Percentiles rank a stretch among this genome's conserved stretches.
Conservation (phyloP, 2,113 vertebrate species). For the Galeopterus variegatus region DNA sequence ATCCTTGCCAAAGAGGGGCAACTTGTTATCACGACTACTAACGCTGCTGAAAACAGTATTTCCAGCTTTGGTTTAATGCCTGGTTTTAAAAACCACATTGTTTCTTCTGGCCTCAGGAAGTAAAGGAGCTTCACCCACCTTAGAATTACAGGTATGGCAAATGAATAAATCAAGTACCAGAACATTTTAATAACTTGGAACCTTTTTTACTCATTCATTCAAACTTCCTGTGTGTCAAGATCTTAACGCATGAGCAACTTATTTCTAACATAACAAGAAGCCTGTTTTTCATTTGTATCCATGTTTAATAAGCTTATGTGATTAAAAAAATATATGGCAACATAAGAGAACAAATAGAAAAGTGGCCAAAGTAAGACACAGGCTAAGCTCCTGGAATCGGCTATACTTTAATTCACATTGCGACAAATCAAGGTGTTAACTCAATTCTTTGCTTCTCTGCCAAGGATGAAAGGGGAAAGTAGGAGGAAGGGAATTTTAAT, state of each 20-base stretch:
- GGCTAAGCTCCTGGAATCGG: constrained; percentile 54
- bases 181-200: constrained; percentile 83
- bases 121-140: constrained; percentile 70
- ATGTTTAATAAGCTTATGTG: constrained; percentile 75
- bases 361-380: constrained; percentile 60
- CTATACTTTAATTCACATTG: constrained; percentile 72
- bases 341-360: constrained; percentile 71
- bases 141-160: constrained; percentile 69
- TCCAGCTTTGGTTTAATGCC: constrained; percentile 60
- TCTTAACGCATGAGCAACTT: constrained; percentile 78
- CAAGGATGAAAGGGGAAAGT: constrained; percentile 64
- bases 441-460: constrained; percentile 71
- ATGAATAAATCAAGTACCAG: constrained; percentile 80
- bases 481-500: constrained; percentile 58
- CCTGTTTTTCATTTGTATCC: constrained; percentile 77
- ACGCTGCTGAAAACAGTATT: constrained; percentile 39
- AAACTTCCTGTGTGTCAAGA: constrained; percentile 82
- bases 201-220: constrained; percentile 82
- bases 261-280: constrained; percentile 78
- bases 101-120: constrained; percentile 76
- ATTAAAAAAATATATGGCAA: constrained; percentile 73
- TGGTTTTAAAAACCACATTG: constrained; percentile 73
- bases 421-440: constrained; percentile 77
- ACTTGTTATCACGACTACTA: constrained; percentile 33
- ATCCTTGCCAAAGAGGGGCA: not conserved